Evolutionary conservation across 2,113 vertebrate genomes (phyloP).

Genomic region (Vidua chalybeata): DNA sequence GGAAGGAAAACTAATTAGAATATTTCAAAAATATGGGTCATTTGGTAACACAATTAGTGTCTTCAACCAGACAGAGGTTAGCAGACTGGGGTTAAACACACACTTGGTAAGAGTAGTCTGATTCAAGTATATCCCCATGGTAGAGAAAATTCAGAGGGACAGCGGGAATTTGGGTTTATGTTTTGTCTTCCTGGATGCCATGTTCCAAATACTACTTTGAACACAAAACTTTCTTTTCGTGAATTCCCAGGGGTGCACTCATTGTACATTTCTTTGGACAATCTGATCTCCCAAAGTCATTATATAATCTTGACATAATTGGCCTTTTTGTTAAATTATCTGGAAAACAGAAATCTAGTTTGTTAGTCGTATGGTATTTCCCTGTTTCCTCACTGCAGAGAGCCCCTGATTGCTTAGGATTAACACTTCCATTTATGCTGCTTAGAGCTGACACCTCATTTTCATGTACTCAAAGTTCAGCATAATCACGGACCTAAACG

Average conservation of each 20-base stretch:
- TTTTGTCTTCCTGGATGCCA: not conserved
- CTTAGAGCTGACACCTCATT: not conserved
- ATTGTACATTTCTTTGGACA: not conserved
- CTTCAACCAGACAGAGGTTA: not conserved
- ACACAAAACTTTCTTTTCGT: not conserved
- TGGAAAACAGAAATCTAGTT: not conserved
- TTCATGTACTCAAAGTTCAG: not conserved
- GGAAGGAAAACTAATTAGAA: not conserved
- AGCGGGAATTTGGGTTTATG: not conserved
- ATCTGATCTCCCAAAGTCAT: not conserved
- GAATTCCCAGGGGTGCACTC: not conserved
- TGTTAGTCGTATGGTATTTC: not conserved
- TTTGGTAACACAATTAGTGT: not conserved
- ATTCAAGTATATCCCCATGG: not conserved
- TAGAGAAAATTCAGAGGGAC: not conserved
- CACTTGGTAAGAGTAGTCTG: not conserved
- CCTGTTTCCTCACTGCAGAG: not conserved
- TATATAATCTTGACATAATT: conserved; percentile 12
- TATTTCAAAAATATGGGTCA: not conserved
- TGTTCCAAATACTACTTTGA: not conserved
- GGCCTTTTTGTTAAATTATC: not conserved
- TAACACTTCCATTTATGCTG: not conserved
- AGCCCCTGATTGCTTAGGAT: not conserved
- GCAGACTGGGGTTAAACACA: not conserved
- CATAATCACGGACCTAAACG: not conserved